Conservation (phyloP, 2,888 invertebrate species). For the Busseola fusca region DNA sequence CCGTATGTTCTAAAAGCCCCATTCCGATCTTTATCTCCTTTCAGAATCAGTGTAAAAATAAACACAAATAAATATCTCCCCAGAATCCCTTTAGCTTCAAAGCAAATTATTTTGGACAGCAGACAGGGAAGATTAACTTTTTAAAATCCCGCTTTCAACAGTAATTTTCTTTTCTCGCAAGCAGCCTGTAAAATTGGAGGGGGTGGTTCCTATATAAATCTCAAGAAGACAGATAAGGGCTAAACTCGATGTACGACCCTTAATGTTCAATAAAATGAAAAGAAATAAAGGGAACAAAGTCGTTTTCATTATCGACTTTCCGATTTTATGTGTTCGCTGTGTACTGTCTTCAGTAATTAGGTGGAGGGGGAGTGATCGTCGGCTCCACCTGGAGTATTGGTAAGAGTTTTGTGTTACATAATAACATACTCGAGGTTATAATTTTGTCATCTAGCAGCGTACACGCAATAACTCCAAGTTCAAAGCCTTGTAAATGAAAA, state of each 20-base stretch:
- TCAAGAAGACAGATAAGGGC: slow-evolving; percentile 74
- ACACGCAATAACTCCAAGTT: not conserved
- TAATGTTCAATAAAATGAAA: slow-evolving; percentile 74
- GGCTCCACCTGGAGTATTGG: slow-evolving; percentile 24
- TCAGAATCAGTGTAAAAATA: slow-evolving; percentile 14
- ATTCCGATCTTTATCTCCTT: not conserved
- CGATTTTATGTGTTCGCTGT: slow-evolving; percentile 55
- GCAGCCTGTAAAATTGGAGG: slow-evolving; percentile 60
- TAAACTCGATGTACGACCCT: slow-evolving; percentile 66
- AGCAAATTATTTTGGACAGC: slow-evolving; percentile 57
- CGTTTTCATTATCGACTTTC: slow-evolving; percentile 61
- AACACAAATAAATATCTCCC: slow-evolving; percentile 42
- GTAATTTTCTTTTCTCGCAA: slow-evolving; percentile 56
- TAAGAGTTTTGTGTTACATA: slow-evolving; percentile 5
- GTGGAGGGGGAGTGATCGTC: slow-evolving; percentile 7
- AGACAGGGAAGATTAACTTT: slow-evolving; percentile 60
- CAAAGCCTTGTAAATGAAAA: not conserved
- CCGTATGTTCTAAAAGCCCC: not conserved
- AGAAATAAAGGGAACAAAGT: slow-evolving; percentile 64
- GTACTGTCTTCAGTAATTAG: slow-evolving; percentile 45
- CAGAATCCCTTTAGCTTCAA: slow-evolving; percentile 43
- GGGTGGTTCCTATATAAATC: slow-evolving; percentile 73
- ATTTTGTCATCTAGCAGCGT: not conserved
- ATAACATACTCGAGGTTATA: not conserved
- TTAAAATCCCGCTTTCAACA: slow-evolving; percentile 56